A percentile compares a stretch with the other conserved stretches of the same genome.
Conservation (phyloP, 2,888 invertebrate species). For the Acrobasis suavella region DNA sequence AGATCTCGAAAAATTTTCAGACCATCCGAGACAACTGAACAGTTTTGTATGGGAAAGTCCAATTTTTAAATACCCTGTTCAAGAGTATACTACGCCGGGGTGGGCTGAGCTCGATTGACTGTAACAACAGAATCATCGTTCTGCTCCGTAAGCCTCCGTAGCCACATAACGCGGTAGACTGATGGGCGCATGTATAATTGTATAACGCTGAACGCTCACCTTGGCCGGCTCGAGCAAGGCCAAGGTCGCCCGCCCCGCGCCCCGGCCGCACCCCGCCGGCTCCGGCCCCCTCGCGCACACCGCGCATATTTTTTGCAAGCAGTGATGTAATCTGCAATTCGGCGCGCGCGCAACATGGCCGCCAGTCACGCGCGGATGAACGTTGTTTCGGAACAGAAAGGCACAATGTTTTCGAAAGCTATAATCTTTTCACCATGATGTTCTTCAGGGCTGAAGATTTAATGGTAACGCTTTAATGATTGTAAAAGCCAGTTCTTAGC, state of each 20-base stretch:
- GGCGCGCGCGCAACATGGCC: conserved; percentile 75
- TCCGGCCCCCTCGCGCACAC: conserved; percentile 38
- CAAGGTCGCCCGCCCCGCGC: conserved; percentile 62
- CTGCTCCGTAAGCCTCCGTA: conserved; percentile 35
- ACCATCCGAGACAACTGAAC: too few species aligned
- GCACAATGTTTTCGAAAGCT: conserved; percentile 5
- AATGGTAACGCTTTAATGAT: too few species aligned
- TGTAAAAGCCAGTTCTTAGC: too few species aligned
- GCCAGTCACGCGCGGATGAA: conserved; percentile 48
- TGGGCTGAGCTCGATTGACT: conserved; percentile 5
- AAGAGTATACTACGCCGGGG: too few species aligned
- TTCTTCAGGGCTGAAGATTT: too few species aligned
- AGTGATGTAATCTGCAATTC: conserved; percentile 79
- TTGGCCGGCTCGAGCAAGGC: conserved; percentile 78
- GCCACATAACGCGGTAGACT: conserved; percentile 61
- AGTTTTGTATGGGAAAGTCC: too few species aligned
- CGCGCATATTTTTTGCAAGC: conserved; percentile 72
- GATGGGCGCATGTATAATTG: conserved; percentile 77
- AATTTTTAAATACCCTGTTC: too few species aligned
- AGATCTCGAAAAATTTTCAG: too few species aligned
- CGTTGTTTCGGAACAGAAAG: conserved; percentile 27
- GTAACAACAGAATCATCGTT: conserved; percentile 22
- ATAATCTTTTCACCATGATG: conserved; percentile 8
- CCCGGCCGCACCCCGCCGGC: conserved; percentile 30
- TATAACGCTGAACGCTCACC: conserved; percentile 68